Conservation (phyloP, 2,888 invertebrate genomes). For the Himalopsyche anomala region DNA sequence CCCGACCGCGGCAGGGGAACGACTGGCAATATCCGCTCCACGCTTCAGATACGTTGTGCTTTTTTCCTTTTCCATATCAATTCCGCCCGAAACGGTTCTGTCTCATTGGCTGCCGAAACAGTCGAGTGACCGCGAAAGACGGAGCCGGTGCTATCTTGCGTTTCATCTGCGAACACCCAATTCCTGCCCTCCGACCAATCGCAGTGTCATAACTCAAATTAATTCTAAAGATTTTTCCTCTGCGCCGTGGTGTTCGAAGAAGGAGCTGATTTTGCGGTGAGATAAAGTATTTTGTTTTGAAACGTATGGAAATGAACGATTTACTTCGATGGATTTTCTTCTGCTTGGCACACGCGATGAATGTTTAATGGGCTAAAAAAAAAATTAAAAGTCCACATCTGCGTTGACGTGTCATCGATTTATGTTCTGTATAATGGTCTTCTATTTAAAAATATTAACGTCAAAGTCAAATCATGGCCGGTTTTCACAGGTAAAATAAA, state of each 20-base stretch:
- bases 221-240: conserved; percentile 48
- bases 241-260: conserved; percentile 27
- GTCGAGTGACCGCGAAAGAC: conserved; percentile 60
- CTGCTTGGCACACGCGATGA: conserved; percentile 58
- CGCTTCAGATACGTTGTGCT: conserved; percentile 61
- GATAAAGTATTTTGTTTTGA: conserved; percentile 46
- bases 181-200: conserved; percentile 59
- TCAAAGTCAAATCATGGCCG: not conserved
- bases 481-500: conserved; percentile 33
- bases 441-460: conserved; percentile 49
- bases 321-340: conserved; percentile 57
- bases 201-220: conserved; percentile 33
- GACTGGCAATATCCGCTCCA: conserved; percentile 56
- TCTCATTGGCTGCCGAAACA: conserved; percentile 64
- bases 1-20: conserved; percentile 57
- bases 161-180: conserved; percentile 51
- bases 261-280: conserved; percentile 42
- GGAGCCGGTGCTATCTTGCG: conserved; percentile 50
- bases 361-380: conserved; percentile 47
- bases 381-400: conserved; percentile 52
- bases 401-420: conserved; percentile 60
- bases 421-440: conserved; percentile 47
- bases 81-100: conserved; percentile 59
- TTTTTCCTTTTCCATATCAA: conserved; percentile 57
- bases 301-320: conserved; percentile 54